Conservation (phyloP, 2,888 invertebrate species). For the Eumacrocentrus americanus region DNA sequence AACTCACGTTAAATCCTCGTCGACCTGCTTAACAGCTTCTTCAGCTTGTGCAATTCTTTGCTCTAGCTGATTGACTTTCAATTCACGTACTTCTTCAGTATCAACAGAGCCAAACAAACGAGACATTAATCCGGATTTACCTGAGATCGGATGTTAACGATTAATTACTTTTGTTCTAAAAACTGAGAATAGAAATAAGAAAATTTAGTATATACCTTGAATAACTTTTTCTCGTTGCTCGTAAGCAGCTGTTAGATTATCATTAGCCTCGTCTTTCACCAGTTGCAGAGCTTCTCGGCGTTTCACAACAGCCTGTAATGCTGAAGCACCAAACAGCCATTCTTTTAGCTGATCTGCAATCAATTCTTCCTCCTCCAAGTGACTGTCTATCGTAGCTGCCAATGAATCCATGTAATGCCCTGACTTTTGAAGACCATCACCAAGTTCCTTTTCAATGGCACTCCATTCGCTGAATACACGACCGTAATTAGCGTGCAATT, state of each 20-base stretch:
- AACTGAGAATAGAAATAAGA: neutral
- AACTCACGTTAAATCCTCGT: constrained; percentile 69
- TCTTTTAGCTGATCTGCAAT: constrained; percentile 84
- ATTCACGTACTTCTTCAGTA: constrained; percentile 76
- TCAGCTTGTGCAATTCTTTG: constrained; percentile 70
- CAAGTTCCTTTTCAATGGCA: constrained; percentile 81
- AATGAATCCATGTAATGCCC: constrained; percentile 73
- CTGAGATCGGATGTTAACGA: no score
- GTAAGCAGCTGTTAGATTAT: constrained; percentile 64
- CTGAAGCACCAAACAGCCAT: constrained; percentile 78
- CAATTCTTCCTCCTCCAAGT: constrained; percentile 82
- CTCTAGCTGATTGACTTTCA: constrained; percentile 72
- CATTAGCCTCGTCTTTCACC: constrained; percentile 74
- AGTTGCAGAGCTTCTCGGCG: constrained; percentile 78
- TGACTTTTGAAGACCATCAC: constrained; percentile 75
- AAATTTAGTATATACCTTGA: constrained; percentile 53
- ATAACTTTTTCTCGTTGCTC: constrained; percentile 63
- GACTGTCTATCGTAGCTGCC: constrained; percentile 74
- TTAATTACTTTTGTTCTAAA: neutral
- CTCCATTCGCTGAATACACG: constrained; percentile 87
- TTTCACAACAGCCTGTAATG: constrained; percentile 75
- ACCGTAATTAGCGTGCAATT: constrained; percentile 81
- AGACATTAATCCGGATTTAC: constrained; percentile 76
- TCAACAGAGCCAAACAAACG: constrained; percentile 77
- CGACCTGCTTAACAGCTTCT: constrained; percentile 66